A percentile compares a stretch with the other conserved stretches of the same genome.
These are phyloP conservation scores for Plestiodon gilberti DNA, from an alignment of 2,113 vertebrate species.

Conservation along the genomic window DNA sequence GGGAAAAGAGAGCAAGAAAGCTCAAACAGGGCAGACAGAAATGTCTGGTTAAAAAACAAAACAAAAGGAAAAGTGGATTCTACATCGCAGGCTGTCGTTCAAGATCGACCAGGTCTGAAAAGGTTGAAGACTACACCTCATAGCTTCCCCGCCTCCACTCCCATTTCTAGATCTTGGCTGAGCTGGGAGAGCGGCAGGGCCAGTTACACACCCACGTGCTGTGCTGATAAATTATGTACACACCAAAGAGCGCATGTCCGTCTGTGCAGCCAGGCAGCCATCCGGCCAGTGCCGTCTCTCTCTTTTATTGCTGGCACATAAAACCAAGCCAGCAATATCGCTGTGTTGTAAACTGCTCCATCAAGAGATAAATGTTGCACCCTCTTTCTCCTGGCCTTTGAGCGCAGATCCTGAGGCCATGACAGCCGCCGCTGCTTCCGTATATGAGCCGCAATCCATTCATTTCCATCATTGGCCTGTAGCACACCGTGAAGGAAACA, in stretches of 20 bases:
- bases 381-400: background rate
- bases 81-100: too few species aligned
- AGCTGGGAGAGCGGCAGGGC: background rate
- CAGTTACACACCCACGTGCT: fast-evolving
- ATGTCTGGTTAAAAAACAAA: too few species aligned
- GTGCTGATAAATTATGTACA: background rate
- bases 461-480: background rate
- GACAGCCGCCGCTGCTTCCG: background rate
- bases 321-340: background rate
- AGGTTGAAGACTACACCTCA: too few species aligned
- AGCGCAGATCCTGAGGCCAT: background rate
- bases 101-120: too few species aligned
- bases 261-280: background rate
- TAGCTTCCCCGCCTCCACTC: background rate
- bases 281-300: background rate
- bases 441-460: background rate
- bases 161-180: fast-evolving
- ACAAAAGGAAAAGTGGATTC: too few species aligned
- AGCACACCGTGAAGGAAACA: background rate
- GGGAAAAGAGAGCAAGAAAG: too few species aligned
- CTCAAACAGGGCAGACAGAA: too few species aligned
- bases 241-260: background rate
- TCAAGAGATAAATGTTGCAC: background rate
- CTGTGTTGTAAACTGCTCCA: background rate
- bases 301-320: constrained; percentile 6